phyloP scores from a whole-genome alignment of 1,140 invertebrate species.

The Zophobas atratus region DNA sequence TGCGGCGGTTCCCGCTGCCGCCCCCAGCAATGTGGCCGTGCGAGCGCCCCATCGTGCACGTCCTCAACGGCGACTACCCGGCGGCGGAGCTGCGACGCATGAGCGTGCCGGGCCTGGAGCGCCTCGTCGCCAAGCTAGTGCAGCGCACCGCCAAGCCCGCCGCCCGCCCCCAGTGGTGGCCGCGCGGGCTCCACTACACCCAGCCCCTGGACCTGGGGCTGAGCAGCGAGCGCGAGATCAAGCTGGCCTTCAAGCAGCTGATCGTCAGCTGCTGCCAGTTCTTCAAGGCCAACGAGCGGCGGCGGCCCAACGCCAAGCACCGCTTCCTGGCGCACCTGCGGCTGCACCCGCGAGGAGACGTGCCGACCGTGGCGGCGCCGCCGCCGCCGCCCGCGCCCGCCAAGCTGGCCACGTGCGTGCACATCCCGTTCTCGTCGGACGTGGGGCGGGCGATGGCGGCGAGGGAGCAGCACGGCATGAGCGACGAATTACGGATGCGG shows the following conservation, averaged over 20 bases:
- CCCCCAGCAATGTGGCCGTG: conserved; percentile 6
- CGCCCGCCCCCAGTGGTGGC: conserved; percentile 57
- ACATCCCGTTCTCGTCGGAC: conserved; percentile 43
- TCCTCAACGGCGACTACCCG: conserved; percentile 56
- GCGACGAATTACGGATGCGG: conserved; percentile 2
- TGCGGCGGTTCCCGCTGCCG: background rate
- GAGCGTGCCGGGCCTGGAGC: conserved; percentile 51
- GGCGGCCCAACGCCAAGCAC: background rate
- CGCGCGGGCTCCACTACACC: conserved; percentile 50
- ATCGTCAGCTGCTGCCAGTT: conserved; percentile 36
- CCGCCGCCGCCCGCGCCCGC: conserved; percentile 55
- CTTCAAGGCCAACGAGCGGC: background rate
- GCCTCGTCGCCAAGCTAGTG: conserved; percentile 54
- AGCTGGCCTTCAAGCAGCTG: conserved; percentile 12
- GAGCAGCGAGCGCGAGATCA: conserved; percentile 6
- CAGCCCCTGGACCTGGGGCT: conserved; percentile 27
- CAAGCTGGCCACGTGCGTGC: conserved; percentile 35
- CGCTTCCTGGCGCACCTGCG: background rate
- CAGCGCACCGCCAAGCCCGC: conserved; percentile 47
- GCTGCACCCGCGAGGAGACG: conserved; percentile 21
- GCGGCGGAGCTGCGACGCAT: conserved; percentile 53
- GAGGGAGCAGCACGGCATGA: conserved; percentile 9
- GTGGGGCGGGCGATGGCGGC: conserved; percentile 29
- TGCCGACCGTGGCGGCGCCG: conserved; percentile 28
- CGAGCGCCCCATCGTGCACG: conserved; percentile 20